Evolutionary conservation across 2,888 invertebrate genomes (phyloP).

Genomic region (Cantharis rustica): DNA sequence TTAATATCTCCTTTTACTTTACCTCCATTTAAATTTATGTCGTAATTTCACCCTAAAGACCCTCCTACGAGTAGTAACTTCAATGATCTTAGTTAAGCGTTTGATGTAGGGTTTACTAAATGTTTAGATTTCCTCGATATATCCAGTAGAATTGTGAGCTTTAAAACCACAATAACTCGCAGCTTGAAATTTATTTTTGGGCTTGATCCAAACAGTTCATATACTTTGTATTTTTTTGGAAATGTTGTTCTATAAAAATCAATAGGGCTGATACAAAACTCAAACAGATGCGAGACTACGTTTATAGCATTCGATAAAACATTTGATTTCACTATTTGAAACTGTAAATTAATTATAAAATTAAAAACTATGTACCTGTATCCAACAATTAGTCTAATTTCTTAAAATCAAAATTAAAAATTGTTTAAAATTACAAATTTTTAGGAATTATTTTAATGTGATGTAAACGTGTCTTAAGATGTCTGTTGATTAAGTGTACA

Average conservation of each 20-base stretch:
- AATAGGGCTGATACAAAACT: neutral
- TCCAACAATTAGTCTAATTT: neutral
- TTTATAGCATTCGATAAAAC: neutral
- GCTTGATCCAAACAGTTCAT: neutral
- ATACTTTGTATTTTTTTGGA: neutral
- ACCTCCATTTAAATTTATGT: neutral
- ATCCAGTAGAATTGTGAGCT: neutral
- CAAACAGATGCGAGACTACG: neutral
- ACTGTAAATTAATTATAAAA: neutral
- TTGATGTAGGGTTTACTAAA: neutral
- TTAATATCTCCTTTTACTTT: neutral
- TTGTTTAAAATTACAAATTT: neutral
- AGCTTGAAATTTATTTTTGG: neutral
- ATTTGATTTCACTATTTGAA: neutral
- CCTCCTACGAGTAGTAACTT: neutral
- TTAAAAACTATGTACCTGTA: neutral
- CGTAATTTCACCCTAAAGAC: neutral
- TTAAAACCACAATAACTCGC: neutral
- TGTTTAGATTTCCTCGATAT: neutral
- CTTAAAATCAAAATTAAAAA: neutral
- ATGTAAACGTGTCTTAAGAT: constrained; percentile 3
- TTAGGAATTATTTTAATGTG: neutral
- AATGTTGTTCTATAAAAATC: neutral
- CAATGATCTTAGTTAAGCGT: neutral
- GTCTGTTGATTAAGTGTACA: neutral